phyloP scores from a whole-genome alignment of 2,888 invertebrate species.

The Lepidochrysops patricia region DNA sequence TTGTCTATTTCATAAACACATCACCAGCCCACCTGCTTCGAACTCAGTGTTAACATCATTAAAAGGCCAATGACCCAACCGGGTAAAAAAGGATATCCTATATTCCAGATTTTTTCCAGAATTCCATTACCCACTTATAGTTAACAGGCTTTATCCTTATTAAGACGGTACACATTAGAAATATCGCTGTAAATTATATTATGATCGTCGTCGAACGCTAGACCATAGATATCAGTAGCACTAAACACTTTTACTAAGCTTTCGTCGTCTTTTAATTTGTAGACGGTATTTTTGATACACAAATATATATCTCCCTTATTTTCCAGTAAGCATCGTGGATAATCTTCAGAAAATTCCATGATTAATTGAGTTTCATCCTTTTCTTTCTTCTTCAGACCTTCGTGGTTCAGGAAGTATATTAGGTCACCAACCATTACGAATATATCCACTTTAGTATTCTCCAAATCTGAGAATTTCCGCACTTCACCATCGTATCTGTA shows the following conservation, averaged over 20 bases:
- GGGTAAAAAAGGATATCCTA: constrained; percentile 14
- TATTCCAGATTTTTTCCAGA: constrained; percentile 12
- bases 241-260: constrained; percentile 36
- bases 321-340: constrained; percentile 39
- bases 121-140: constrained; percentile 18
- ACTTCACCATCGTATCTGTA: constrained; percentile 39
- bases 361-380: constrained; percentile 30
- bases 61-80: neutral
- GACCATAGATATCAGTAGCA: constrained; percentile 33
- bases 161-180: constrained; percentile 30
- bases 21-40: neutral
- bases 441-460: constrained; percentile 51
- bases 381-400: constrained; percentile 47
- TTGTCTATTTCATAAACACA: too few relatives aligned
- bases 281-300: constrained; percentile 46
- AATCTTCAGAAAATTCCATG: constrained; percentile 29
- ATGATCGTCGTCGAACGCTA: constrained; percentile 47
- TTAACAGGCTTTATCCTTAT: constrained; percentile 25
- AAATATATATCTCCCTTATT: constrained; percentile 39
- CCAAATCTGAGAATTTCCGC: constrained; percentile 41
- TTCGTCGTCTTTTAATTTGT: constrained; percentile 29
- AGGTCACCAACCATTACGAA: constrained; percentile 47
- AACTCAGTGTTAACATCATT: neutral
- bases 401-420: constrained; percentile 46
- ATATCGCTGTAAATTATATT: constrained; percentile 49